Evolutionary conservation across 1,140 invertebrate species (phyloP), one percentile per base, ranked within the genome.

Genomic region (Ditylenchus dipsaci): DNA sequence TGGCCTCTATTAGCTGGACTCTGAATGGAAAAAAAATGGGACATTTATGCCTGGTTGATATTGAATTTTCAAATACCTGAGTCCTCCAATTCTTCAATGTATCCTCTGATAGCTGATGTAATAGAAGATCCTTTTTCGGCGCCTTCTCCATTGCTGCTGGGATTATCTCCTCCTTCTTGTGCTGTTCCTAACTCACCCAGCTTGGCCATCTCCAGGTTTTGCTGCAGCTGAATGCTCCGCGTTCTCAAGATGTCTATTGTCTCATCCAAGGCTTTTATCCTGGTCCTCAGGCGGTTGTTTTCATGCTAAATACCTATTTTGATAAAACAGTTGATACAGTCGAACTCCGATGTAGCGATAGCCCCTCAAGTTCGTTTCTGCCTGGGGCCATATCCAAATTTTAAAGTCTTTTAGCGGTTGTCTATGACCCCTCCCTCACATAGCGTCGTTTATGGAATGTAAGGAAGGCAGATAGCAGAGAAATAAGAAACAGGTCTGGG

Each of bases 1-100:
- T 92, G 5, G 91, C 89, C 85, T 96, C 93, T 68, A 92, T 87
- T 27, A 97, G 84, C 26, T 72, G 26, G 15, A 42, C 42, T 27
- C 70, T 71, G 78, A 56, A 56, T 5, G 33, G n/a, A n/a, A n/a
- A n/a, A n/a, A n/a, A n/a, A n/a, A n/a, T n/a, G n/a, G n/a, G n/a
- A n/a, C n/a, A n/a, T n/a, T n/a, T n/a, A n/a, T n/a, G n/a, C n/a
- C n/a, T n/a, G n/a, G n/a, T n/a, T 38, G 33, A 11, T 38, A 38
- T 38, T 3, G 33, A n/a, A n/a, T n/a, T n/a, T n/a, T n/a, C 33
- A 38, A 11, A 5, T 38, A 53, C 49, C 49, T 19, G n/a, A 53
- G 23, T 3, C 23, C 23, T 53, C 49, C 49, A 53, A 53, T 26
- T 53, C 49, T 26, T 53, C 49, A 5, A 53, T 19, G 15, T 53